Evolutionary conservation across 2,888 invertebrate genomes (phyloP), one percentile per base, ranked within the genome.

Genomic region (Noctua pronuba): DNA sequence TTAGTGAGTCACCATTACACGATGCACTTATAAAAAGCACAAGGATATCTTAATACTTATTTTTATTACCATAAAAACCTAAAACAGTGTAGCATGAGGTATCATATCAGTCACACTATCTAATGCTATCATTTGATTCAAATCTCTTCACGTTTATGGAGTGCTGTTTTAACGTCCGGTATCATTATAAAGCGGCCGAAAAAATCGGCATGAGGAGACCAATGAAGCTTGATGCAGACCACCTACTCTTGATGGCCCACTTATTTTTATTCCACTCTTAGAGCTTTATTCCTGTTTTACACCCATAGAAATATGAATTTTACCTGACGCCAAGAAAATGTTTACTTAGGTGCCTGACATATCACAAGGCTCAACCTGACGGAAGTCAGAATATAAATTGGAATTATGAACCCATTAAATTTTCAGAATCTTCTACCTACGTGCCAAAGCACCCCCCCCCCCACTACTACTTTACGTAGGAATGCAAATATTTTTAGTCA

Each of bases 401-500:
- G 13, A 44, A 21, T 49, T 49, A 21, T 18, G 46, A 49, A 49
- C 46, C 46, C 46, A 49, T 11, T 0, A 21, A 49, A 49, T 49
- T 21, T 49, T 21, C 46, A 21, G 46, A 49, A 49, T 11, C 38
- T 38, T 11, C 38, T 38, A 35, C 35, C 6, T 18, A 49, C 49
- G 49, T 49, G 21, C 49, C 7, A 28, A 28, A 52, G 11, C 38
- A 73, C 31, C 18, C 38, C 31, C 24, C 38, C n/a, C n/a, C n/a
- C n/a, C n/a, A n/a, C n/a, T n/a, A 41, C 41, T 31, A 11, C 31
- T 38, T 38, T 41, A 8, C 10, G 24, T 41, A 41, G 16, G 41
- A 49, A 80, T 77, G 55, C 62, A 64, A 70, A 65, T 72, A 69
- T 49, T 66, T 76, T 80, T 46, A 80, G 41, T 13, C 11, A 58